Base-by-base conservation (phyloP, 2,888 invertebrate species). In the Lutraria lutraria region DNA sequence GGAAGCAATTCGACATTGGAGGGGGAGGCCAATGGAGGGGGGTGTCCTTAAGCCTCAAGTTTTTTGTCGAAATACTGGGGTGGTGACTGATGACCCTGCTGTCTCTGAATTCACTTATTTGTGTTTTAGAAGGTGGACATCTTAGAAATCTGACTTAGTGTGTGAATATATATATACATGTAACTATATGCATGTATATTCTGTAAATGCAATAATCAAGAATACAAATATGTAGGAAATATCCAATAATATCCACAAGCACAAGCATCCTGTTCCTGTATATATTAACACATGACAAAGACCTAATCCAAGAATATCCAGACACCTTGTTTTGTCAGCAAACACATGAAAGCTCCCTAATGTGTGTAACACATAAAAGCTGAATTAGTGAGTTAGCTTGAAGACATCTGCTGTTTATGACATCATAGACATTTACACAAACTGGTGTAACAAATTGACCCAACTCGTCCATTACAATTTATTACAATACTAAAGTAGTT, bases 341-440 rank as follows among this genome's bases (percentile, higher is more conserved):
- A 25, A 25, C 63, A 68, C 25, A 25, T 68, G 63, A 25, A 68
- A 68, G 63, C 63, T 68, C 63, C 8, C 25, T n/a, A 12, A 68
- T 68, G n/a, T n/a, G 63, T 68, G 63, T 25, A 68, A 68, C 25
- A 68, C 43, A 68, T 68, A 4, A 68, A 56, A 68, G 25, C n/a
- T 25, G 63, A 68, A 25, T 68, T 60, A 0, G 60, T 19, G 21
- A 68, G 63, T 12, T 68, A 25, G 25, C 25, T n/a, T n/a, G n/a
- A n/a, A n/a, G n/a, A n/a, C 63, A 68, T 68, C 63, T 68, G 63
- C 63, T 68, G 63, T 68, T 25, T 68, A 68, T 25, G 63, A 68
- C n/a, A 68, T 25, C n/a, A 25, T 25, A 25, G 63, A 68, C 8
- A 2, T 43, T 43, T 4, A 43, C 43, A 43, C 43, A 43, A 43